Evolutionary conservation across 2,888 invertebrate species (phyloP), one percentile per base, ranked within the genome.

Genomic region (Unio pictorum): DNA sequence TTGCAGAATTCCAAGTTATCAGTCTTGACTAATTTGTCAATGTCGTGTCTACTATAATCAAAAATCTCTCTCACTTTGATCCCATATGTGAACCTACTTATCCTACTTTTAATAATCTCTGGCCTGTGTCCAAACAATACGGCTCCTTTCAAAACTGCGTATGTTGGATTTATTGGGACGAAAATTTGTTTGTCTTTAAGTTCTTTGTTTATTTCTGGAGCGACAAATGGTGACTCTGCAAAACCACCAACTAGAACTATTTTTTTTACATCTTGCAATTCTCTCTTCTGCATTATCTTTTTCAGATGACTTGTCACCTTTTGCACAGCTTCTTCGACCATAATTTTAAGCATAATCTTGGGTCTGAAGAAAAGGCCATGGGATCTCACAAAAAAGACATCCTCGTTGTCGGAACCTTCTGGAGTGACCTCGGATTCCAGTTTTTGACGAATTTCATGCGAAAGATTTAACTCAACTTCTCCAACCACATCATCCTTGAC

Each of bases 221-320:
- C 45, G 2, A 65, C 65, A 15, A 65, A 30, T 18, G 56, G 34
- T 18, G 65, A 26, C 26, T 56, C 58, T 23, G 55, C 56, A 28
- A 65, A 65, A 11, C 65, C 65, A 18, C 65, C 65, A 8, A 65
- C 65, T 18, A 65, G 18, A 4, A 65, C 45, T 18, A 65, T 34
- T 20, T 56, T 57, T 18, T 20, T 65, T 7, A 65, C 30, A 17
- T 65, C 30, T 65, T 65, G 17, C 6, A 65, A 1, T 23, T 65
- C 20, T 11, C 20, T 18, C 20, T 56, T 20, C 17, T 8, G 56
- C 18, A 65, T 26, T n/a, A 56, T 65, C n/a, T 65, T 54, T 30
- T 15, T 18, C 18, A 65, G 18, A 57, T 65, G 65, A 28, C 18
- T 18, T 20, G 45, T 56, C 20, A 65, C 23, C 34, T 56, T 30